phyloP scores from a whole-genome alignment of 1,140 invertebrate genomes.

The Limonius californicus region DNA sequence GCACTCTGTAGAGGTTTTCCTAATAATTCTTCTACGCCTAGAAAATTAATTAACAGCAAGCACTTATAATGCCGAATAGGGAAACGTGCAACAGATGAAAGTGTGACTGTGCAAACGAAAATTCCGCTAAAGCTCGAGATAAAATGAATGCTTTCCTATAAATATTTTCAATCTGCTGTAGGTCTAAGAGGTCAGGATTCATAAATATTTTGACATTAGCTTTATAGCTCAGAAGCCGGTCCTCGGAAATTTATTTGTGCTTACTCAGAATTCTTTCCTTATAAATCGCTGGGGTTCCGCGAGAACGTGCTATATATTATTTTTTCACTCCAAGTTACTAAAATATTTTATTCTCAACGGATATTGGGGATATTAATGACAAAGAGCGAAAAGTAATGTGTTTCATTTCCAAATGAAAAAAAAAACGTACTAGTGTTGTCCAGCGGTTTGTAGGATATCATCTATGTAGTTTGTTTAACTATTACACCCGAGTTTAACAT shows the following conservation, averaged over 20 bases:
- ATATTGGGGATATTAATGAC: too few relatives aligned
- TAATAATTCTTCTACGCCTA: constrained; percentile 62
- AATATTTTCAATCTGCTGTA: background rate
- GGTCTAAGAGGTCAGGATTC: constrained; percentile 3
- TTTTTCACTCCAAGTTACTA: too few relatives aligned
- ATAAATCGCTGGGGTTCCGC: too few relatives aligned
- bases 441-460: too few relatives aligned
- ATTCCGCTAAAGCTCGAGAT: background rate
- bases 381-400: too few relatives aligned
- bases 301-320: too few relatives aligned
- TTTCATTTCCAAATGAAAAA: too few relatives aligned
- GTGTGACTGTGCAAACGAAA: constrained; percentile 2
- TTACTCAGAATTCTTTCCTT: background rate
- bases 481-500: too few relatives aligned
- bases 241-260: background rate
- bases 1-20: constrained; percentile 63
- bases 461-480: too few relatives aligned
- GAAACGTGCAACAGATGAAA: background rate
- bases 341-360: too few relatives aligned
- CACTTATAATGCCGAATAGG: background rate
- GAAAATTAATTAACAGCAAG: constrained; percentile 27
- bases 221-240: constrained; percentile 21
- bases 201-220: constrained; percentile 10
- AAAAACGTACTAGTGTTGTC: too few relatives aligned
- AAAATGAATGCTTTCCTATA: background rate